Evolutionary conservation across 2,797 vertebrate genomes (phyloP).

Genomic region (Poeciliopsis infans): DNA sequence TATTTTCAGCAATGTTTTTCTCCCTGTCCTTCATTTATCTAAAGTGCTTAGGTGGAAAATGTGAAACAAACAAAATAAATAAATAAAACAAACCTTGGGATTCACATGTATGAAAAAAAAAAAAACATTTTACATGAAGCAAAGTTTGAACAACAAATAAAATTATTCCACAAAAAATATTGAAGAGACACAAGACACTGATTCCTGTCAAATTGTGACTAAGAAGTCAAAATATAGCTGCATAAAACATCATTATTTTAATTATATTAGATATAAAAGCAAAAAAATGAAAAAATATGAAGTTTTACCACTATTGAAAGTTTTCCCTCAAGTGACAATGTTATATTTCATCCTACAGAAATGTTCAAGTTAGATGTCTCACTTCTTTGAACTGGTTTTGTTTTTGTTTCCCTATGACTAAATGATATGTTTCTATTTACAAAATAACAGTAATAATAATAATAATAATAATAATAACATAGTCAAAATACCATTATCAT

Average conservation of each 20-base stretch:
- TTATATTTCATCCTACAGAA: neutral
- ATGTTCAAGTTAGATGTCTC: neutral
- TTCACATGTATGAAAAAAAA: neutral
- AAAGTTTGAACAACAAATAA: neutral
- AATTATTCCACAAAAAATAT: neutral
- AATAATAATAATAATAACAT: too few species aligned
- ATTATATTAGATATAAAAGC: neutral
- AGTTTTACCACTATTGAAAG: neutral
- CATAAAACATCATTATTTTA: neutral
- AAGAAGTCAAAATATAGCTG: neutral
- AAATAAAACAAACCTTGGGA: neutral
- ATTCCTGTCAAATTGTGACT: neutral
- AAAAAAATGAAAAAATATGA: neutral
- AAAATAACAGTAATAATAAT: too few species aligned
- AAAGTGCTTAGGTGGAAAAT: neutral
- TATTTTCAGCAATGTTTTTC: neutral
- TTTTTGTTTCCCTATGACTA: neutral
- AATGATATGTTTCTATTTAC: neutral
- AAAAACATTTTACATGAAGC: neutral
- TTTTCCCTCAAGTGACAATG: neutral
- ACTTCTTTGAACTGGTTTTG: neutral
- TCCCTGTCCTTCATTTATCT: neutral
- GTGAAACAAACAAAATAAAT: neutral
- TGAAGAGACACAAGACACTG: neutral
- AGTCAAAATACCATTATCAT: too few species aligned